These are phyloP conservation scores for Sus scrofa DNA, from an alignment of 2,113 vertebrate genomes.

Conservation along the genomic window T2T-Sscrofa CM000812.6:34745001-34745500, in stretches of 20 bases:
- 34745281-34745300: background rate
- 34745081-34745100: background rate
- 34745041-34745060: background rate
- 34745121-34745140: too few species aligned
- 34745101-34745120: background rate
- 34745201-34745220: background rate
- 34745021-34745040: background rate
- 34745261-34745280: background rate
- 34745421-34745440: background rate
- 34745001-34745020: rapidly evolving
- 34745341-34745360: constrained; percentile 12
- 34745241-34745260: background rate
- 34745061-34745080: background rate
- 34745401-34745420: background rate
- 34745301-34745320: background rate
- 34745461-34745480: background rate
- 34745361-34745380: background rate
- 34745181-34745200: background rate
- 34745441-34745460: background rate
- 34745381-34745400: background rate
- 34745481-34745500: background rate
- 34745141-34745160: background rate
- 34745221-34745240: background rate
- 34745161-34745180: background rate
- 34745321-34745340: background rate